Conservation (phyloP, 2,797 vertebrate species). For the Schizopygopsis malacanthus region DNA sequence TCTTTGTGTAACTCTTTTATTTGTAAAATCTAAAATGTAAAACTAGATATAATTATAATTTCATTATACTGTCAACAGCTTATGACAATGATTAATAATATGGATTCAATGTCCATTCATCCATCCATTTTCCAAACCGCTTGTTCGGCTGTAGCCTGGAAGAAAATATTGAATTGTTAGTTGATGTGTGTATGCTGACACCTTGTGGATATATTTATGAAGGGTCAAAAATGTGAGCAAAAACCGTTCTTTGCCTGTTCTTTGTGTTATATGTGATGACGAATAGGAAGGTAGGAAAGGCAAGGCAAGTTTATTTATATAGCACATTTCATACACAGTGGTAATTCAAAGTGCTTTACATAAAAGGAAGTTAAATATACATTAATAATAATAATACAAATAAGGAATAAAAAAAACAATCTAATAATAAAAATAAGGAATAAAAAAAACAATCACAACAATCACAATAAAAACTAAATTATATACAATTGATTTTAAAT, state of each 20-base stretch:
- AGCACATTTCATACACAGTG: too few relatives aligned
- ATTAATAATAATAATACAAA: too few relatives aligned
- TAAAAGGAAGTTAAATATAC: too few relatives aligned
- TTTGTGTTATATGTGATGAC: not conserved
- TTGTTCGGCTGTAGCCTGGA: not conserved
- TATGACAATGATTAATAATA: not conserved
- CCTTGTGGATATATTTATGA: not conserved
- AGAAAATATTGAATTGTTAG: not conserved
- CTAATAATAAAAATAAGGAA: too few relatives aligned
- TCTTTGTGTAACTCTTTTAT: not conserved
- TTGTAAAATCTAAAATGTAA: not conserved
- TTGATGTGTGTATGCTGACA: constrained; percentile 30
- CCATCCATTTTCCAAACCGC: not conserved
- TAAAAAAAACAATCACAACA: too few relatives aligned
- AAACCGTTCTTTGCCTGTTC: not conserved
- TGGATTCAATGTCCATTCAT: not conserved
- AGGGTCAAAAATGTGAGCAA: constrained; percentile 1
- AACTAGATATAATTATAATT: not conserved
- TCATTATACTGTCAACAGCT: not conserved
- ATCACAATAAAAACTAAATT: too few relatives aligned
- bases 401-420: too few relatives aligned
- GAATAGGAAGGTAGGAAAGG: too few relatives aligned
- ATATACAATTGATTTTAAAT: too few relatives aligned
- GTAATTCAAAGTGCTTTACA: too few relatives aligned
- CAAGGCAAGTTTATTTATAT: too few relatives aligned